Evolutionary conservation across 2,113 vertebrate species (phyloP), one percentile per base, ranked within the genome.

Genomic region (Cairina moschata): DNA sequence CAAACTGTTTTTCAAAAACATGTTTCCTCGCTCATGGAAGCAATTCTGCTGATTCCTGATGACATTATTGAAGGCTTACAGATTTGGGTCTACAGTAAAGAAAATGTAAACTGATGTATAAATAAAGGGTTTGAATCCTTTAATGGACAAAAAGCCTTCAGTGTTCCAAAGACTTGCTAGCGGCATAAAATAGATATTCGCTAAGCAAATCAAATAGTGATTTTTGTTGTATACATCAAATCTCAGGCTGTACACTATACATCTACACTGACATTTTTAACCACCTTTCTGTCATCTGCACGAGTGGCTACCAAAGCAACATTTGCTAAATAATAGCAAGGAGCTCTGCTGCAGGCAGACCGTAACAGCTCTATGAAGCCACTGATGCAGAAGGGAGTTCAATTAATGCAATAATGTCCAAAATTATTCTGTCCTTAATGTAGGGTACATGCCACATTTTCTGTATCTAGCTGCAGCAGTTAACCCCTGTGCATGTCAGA

Each of bases 351-450:
- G 58, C 85, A 60, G 92, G 96, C 90, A 89, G 50, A 76, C 92
- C 93, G 91, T 10, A 15, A 69, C n/a, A 85, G 91, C 82, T 65
- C 84, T 25, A 0, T 48, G 40, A 67, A 80, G 71, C 52, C 88
- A 90, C 76, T 78, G 95, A 88, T 72, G 94, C 94, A 93, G 88
- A 97, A 95, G 76, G 67, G 83, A 95, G 90, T 52, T 92, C 93
- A 96, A 92, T 95, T 96, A 95, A 95, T 96, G 77, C 44, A 91
- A 62, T 95, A 95, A 88, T 79, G 76, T 46, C 76, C 80, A 86
- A 12, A 90, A 88, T 90, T 44, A 84, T 63, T 69, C 79, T 29
- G 46, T 88, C 94, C 93, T 90, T 34, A 88, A 56, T 7, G 60
- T 5, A 82, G 84, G 91, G 65, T 34, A 79, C 59, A 66, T 0